Conservation (phyloP, 2,113 vertebrate species). For the Xyliphius kryptos region DNA sequence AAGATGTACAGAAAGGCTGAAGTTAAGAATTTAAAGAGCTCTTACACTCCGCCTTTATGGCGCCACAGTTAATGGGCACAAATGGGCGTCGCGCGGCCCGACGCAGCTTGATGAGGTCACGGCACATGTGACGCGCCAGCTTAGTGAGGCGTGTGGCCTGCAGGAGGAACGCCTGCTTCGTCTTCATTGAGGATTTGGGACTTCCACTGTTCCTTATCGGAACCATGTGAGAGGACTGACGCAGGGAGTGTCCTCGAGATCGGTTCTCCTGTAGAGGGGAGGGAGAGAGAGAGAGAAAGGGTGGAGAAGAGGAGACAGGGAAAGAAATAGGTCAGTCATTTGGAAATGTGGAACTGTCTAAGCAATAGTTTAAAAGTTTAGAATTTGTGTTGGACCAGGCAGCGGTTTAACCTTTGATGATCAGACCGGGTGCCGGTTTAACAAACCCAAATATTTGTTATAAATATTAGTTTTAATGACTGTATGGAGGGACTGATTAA, state of each 20-base stretch:
- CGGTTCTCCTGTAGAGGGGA: constrained; percentile 68
- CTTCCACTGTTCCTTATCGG: constrained; percentile 89
- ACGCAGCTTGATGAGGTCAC: constrained; percentile 90
- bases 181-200: constrained; percentile 94
- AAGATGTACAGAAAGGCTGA: constrained; percentile 56
- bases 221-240: constrained; percentile 85
- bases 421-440: too few relatives aligned
- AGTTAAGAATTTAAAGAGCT: constrained; percentile 98
- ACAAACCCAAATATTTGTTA: too few relatives aligned
- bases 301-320: too few relatives aligned
- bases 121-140: constrained; percentile 96
- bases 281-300: too few relatives aligned
- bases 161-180: constrained; percentile 92
- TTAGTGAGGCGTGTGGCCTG: constrained; percentile 94
- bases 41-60: constrained; percentile 99
- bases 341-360: too few relatives aligned
- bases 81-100: constrained; percentile 93
- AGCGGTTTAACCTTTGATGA: too few relatives aligned
- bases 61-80: constrained; percentile 99
- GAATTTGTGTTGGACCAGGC: too few relatives aligned
- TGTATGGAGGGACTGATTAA: too few relatives aligned
- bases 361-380: too few relatives aligned
- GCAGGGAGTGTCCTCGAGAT: constrained; percentile 75
- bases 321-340: too few relatives aligned
- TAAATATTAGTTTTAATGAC: too few relatives aligned